phyloP scores from a whole-genome alignment of 64 coral and sea anemone genomes.

The Stylophora pistillata region DNA sequence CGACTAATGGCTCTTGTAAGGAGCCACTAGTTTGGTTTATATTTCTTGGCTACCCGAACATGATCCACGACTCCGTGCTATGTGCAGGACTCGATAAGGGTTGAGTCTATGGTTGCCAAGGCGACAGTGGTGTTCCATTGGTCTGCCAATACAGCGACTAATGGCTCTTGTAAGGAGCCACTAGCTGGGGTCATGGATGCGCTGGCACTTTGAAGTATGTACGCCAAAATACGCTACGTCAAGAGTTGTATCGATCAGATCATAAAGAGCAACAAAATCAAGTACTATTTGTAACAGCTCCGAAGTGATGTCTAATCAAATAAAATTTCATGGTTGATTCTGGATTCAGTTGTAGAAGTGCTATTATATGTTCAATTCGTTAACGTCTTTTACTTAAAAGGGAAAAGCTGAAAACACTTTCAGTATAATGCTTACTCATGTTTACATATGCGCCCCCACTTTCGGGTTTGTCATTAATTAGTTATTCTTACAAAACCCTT shows the following conservation, averaged over 20 bases:
- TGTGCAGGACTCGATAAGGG: conserved; percentile 49
- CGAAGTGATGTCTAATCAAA: background rate
- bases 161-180: conserved; percentile 46
- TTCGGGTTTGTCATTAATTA: no score
- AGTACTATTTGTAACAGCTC: background rate
- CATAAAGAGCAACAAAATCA: background rate
- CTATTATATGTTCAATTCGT: no score
- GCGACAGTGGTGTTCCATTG: conserved; percentile 55
- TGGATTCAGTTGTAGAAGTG: no score
- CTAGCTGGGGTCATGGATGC: conserved; percentile 53
- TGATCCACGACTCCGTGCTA: conserved; percentile 62
- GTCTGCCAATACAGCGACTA: conserved; percentile 44
- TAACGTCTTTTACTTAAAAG: no score
- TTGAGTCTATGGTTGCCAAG: conserved; percentile 53
- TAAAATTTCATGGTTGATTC: background rate
- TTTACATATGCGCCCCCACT: no score
- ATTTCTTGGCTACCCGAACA: conserved; percentile 42
- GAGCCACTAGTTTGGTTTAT: conserved; percentile 11
- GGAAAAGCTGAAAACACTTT: no score
- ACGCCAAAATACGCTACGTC: conserved; percentile 45
- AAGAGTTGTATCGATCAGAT: conserved; percentile 34
- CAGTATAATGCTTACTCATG: no score
- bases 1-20: conserved; percentile 36
- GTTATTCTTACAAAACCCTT: no score
- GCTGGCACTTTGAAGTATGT: conserved; percentile 41